Evolutionary conservation across 2,888 invertebrate species (phyloP).

Genomic region (Agrochola lota): DNA sequence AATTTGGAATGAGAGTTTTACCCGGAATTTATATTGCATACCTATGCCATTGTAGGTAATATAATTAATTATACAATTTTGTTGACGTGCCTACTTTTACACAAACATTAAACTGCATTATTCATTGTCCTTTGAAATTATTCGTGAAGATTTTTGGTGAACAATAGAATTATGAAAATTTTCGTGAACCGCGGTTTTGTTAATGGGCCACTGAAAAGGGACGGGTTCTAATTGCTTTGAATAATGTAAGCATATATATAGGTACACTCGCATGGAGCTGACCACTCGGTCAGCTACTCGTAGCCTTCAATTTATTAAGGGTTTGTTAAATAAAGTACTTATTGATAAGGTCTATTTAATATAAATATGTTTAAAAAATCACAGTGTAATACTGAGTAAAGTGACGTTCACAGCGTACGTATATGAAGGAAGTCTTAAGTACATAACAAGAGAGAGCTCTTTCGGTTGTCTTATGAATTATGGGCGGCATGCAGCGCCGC

Average conservation of each 20-base stretch:
- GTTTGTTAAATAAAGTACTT: conserved; percentile 46
- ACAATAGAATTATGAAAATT: conserved; percentile 79
- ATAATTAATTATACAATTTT: conserved; percentile 24
- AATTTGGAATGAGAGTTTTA: conserved; percentile 22
- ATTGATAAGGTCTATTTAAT: conserved; percentile 22
- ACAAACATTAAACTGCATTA: conserved; percentile 46
- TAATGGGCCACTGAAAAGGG: conserved; percentile 79
- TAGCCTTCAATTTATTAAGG: conserved; percentile 62
- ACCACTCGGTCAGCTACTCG: conserved; percentile 50
- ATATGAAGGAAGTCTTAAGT: conserved; percentile 18
- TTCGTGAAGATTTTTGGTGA: conserved; percentile 65
- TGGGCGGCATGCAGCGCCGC: conserved; percentile 70
- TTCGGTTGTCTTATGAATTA: conserved; percentile 78
- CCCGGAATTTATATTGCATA: conserved; percentile 28
- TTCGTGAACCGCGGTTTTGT: conserved; percentile 73
- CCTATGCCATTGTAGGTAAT: conserved; percentile 7
- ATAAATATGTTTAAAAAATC: conserved; percentile 6
- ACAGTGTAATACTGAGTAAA: neutral
- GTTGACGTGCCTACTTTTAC: conserved; percentile 37
- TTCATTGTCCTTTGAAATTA: conserved; percentile 49
- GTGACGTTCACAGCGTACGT: conserved; percentile 1
- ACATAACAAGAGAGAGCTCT: conserved; percentile 69
- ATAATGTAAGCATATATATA: conserved; percentile 74
- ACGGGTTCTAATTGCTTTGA: conserved; percentile 82
- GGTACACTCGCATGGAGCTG: conserved; percentile 67